A percentile compares a stretch with the other conserved stretches of the same genome.
phyloP scores from a whole-genome alignment of 2,797 vertebrate genomes.

The Eulemur albifrons region DNA sequence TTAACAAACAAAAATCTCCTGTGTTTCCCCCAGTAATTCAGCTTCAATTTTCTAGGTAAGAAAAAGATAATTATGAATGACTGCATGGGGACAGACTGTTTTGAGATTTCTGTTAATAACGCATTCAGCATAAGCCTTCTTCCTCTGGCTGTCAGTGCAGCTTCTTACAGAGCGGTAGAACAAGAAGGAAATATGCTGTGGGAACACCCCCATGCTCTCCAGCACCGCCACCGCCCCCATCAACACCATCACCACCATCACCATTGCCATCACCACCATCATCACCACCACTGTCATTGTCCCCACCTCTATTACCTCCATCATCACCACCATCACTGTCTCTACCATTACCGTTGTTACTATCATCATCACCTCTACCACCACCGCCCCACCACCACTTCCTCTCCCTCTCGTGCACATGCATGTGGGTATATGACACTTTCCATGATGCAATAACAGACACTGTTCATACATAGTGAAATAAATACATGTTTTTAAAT shows the following conservation, averaged over 20 bases:
- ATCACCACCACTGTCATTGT: too few relatives aligned
- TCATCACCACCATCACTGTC: too few relatives aligned
- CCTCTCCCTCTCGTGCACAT: background rate
- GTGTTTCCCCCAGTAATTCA: slow-evolving; percentile 25
- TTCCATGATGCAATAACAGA: background rate
- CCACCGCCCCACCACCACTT: background rate
- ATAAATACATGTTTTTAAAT: background rate
- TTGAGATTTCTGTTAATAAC: slow-evolving; percentile 60
- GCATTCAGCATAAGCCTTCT: slow-evolving; percentile 49
- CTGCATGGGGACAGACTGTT: slow-evolving; percentile 39
- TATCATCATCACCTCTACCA: background rate
- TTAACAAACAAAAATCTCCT: slow-evolving; percentile 39
- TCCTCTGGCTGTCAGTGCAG: background rate
- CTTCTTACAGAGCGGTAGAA: background rate
- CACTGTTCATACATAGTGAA: background rate
- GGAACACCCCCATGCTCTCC: background rate
- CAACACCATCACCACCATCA: background rate
- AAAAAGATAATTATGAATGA: slow-evolving; percentile 31
- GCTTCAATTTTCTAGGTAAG: background rate
- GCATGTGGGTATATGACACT: background rate
- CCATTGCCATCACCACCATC: background rate
- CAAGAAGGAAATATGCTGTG: slow-evolving; percentile 4
- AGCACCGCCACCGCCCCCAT: background rate
- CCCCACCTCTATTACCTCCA: too few relatives aligned
- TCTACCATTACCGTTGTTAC: too few relatives aligned